Percentiles rank a stretch among this genome's conserved stretches.
Evolutionary conservation across 2,888 invertebrate genomes (phyloP).

Genomic region (Gymnoscelis rufifasciata): DNA sequence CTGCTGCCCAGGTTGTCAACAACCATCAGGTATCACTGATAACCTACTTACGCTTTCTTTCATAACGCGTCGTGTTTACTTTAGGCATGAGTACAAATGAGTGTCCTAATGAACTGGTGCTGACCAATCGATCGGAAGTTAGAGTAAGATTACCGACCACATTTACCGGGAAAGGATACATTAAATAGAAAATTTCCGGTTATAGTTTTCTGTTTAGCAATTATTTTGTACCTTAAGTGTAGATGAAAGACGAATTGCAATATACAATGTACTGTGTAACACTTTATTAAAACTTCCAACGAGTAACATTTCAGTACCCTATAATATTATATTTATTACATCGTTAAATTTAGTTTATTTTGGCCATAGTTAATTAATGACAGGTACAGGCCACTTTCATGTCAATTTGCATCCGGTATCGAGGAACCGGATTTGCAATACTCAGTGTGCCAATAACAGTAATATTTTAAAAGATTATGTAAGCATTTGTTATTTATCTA

Average conservation of each 20-base stretch:
- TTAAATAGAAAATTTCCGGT: slow-evolving; percentile 47
- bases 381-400: slow-evolving; percentile 13
- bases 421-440: slow-evolving; percentile 18
- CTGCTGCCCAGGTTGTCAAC: slow-evolving; percentile 69
- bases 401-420: slow-evolving; percentile 13
- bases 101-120: slow-evolving; percentile 21
- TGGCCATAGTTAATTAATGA: too few relatives aligned
- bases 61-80: not conserved
- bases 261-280: too few relatives aligned
- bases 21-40: slow-evolving; percentile 23
- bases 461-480: slow-evolving; percentile 12
- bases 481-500: slow-evolving; percentile 10
- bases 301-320: too few relatives aligned
- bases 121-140: slow-evolving; percentile 35
- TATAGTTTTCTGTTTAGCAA: slow-evolving; percentile 1
- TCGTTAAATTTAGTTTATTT: too few relatives aligned
- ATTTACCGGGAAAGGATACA: slow-evolving; percentile 48
- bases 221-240: not conserved
- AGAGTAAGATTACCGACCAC: slow-evolving; percentile 35
- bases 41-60: slow-evolving; percentile 3
- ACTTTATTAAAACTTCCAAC: too few relatives aligned
- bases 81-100: slow-evolving; percentile 6
- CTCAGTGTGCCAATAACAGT: slow-evolving; percentile 12
- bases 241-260: not conserved
- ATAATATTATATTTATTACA: too few relatives aligned